Percentiles rank a stretch among this genome's conserved stretches.
These are phyloP conservation scores for Melieria omissa DNA, from an alignment of 2,888 invertebrate genomes.

Conservation along the genomic window DNA sequence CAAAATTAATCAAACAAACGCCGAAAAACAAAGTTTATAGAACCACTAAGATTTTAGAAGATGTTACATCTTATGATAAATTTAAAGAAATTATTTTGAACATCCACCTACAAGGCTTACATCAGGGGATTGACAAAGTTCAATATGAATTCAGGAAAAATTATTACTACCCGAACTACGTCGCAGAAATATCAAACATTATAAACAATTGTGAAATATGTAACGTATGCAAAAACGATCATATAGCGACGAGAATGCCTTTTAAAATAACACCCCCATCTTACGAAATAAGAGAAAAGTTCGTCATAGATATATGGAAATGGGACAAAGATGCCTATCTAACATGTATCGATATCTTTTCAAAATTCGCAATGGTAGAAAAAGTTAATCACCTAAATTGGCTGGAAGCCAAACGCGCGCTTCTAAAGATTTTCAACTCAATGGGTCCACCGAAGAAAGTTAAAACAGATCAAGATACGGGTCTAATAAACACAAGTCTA, in stretches of 20 bases:
- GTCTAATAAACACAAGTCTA: slow-evolving; percentile 23
- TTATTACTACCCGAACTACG: slow-evolving; percentile 19
- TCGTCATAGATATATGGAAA: slow-evolving; percentile 38
- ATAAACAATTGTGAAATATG: slow-evolving; percentile 40
- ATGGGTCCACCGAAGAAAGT: slow-evolving; percentile 29
- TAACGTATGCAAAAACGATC: slow-evolving; percentile 39
- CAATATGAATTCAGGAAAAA: not conserved
- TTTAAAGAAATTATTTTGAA: slow-evolving; percentile 15
- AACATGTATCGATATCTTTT: slow-evolving; percentile 39
- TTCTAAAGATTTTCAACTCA: slow-evolving; percentile 33
- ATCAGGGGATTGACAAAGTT: slow-evolving; percentile 38
- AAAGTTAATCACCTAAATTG: slow-evolving; percentile 21
- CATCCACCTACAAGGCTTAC: slow-evolving; percentile 18
- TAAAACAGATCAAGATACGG: slow-evolving; percentile 32
- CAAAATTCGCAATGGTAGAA: slow-evolving; percentile 39
- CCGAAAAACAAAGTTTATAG: slow-evolving; percentile 1
- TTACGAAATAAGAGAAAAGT: slow-evolving; percentile 27
- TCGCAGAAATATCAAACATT: slow-evolving; percentile 36
- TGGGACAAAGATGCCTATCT: slow-evolving; percentile 37
- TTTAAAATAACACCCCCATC: slow-evolving; percentile 38
- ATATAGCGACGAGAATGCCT: slow-evolving; percentile 36
- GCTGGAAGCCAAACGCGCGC: no score
- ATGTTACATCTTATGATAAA: no score
- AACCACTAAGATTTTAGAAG: slow-evolving; percentile 14
- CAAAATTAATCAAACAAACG: not conserved